Percentiles rank a stretch among this genome's conserved stretches.
These are phyloP conservation scores for Alectura lathami DNA, from an alignment of 2,113 vertebrate species.

Conservation along the genomic window DNA sequence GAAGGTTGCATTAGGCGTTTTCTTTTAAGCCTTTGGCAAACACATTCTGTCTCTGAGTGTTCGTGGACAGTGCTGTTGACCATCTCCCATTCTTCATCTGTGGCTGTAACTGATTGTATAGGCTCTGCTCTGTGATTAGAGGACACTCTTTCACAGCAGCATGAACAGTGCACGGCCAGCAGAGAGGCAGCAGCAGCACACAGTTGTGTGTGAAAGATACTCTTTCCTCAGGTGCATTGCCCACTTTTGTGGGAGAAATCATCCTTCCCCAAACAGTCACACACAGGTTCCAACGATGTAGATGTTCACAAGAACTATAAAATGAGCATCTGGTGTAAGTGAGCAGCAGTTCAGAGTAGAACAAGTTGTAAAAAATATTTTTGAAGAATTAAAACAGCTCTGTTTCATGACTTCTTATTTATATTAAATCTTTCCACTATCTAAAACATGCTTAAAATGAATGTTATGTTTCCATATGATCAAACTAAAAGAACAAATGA, in stretches of 20 bases:
- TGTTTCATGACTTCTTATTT: not conserved
- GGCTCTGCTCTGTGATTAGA: not conserved
- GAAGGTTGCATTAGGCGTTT: not conserved
- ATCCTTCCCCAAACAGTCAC: not conserved
- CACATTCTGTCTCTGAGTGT: not conserved
- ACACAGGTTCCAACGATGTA: not conserved
- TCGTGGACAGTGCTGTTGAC: not conserved
- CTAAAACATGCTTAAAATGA: not conserved
- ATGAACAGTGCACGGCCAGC: not conserved
- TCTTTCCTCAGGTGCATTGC: not conserved
- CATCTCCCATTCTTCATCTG: not conserved
- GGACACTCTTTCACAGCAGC: not conserved
- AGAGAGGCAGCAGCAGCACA: not conserved
- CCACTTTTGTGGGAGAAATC: not conserved
- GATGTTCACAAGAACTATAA: not conserved
- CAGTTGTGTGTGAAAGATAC: rapidly evolving
- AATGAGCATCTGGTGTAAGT: not conserved
- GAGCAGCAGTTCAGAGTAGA: not conserved
- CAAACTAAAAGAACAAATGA: not conserved
- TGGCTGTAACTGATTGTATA: not conserved
- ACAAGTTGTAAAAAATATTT: not conserved
- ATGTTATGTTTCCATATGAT: not conserved
- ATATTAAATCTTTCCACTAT: not conserved
- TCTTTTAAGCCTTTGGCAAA: not conserved
- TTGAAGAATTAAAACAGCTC: not conserved